Conservation (phyloP, 1,140 invertebrate species). For the Nomia melanderi region DNA sequence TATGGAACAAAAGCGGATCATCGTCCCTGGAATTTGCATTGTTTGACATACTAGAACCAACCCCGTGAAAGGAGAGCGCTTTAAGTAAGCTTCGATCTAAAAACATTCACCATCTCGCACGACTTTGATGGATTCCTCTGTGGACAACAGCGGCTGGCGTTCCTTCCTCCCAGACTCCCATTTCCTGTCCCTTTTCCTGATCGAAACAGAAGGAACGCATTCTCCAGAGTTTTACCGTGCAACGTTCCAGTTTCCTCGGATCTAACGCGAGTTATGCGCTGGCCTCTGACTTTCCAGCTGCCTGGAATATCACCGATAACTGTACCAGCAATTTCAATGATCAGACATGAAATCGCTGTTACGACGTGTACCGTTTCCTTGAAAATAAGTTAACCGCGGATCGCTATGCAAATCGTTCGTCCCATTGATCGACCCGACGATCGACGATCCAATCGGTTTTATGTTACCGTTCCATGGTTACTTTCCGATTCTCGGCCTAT, state of each 20-base stretch:
- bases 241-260: constrained; percentile 49
- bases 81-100: constrained; percentile 25
- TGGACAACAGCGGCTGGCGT: constrained; percentile 21
- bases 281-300: constrained; percentile 14
- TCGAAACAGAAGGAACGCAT: constrained; percentile 26
- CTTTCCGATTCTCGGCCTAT: no score
- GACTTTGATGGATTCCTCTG: constrained; percentile 18
- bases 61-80: constrained; percentile 12
- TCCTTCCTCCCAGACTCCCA: constrained; percentile 1
- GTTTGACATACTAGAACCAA: constrained; percentile 1
- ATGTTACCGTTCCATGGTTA: no score
- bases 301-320: constrained; percentile 48
- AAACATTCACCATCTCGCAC: constrained; percentile 10
- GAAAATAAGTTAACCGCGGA: not conserved
- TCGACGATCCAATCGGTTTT: not conserved
- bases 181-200: constrained; percentile 22
- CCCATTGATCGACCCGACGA: not conserved
- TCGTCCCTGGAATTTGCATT: constrained; percentile 16
- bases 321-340: constrained; percentile 42
- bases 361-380: constrained; percentile 19
- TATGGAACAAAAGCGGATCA: constrained; percentile 5
- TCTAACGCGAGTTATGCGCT: constrained; percentile 54
- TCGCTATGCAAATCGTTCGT: not conserved
- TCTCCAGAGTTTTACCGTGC: constrained; percentile 51
- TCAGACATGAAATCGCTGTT: constrained; percentile 17